Percentiles rank a stretch among this genome's conserved stretches.
Evolutionary conservation across 2,113 vertebrate genomes (phyloP).

Genomic region (Alosa alosa): DNA sequence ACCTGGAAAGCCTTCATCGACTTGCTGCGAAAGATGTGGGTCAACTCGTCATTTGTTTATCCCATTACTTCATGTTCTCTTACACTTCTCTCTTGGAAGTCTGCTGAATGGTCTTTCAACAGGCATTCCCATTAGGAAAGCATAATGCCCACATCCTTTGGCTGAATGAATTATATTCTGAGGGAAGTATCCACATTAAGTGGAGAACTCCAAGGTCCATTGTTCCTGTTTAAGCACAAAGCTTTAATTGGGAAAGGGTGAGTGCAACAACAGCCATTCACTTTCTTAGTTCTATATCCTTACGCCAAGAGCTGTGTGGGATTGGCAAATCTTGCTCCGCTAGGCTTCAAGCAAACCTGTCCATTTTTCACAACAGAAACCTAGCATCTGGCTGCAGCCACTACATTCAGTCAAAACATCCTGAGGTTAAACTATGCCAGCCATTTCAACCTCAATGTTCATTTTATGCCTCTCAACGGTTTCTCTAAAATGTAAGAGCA

Average conservation of each 20-base stretch:
- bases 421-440: not conserved
- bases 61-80: slow-evolving; percentile 41
- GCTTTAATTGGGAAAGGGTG: slow-evolving; percentile 22
- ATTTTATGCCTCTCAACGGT: slow-evolving; percentile 1
- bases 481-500: not conserved
- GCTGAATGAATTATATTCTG: not conserved
- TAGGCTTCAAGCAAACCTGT: slow-evolving; percentile 12
- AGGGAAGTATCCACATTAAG: not conserved
- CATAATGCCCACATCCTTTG: not conserved
- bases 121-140: not conserved
- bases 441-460: not conserved
- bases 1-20: slow-evolving; percentile 24
- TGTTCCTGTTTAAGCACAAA: not conserved
- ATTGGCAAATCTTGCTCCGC: not conserved
- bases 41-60: slow-evolving; percentile 37
- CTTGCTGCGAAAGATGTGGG: not conserved
- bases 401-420: not conserved
- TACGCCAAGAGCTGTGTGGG: not conserved
- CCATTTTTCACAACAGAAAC: not conserved
- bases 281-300: not conserved
- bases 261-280: not conserved
- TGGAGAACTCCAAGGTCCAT: not conserved
- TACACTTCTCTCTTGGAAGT: not conserved
- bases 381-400: not conserved
- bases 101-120: not conserved